phyloP scores from a whole-genome alignment of 2,888 invertebrate genomes.

The Bellardia pandia region DNA sequence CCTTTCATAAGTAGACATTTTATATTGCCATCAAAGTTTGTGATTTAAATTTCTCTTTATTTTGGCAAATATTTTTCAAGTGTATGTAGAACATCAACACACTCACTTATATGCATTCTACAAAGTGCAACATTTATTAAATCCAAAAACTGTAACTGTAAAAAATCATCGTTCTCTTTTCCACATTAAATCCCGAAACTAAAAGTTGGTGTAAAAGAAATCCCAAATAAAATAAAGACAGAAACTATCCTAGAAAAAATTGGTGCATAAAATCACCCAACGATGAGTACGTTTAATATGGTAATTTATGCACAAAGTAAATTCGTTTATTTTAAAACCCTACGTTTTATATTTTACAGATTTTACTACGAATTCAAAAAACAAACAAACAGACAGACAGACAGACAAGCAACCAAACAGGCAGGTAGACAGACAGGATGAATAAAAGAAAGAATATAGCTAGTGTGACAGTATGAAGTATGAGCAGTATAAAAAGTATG shows the following conservation, averaged over 20 bases:
- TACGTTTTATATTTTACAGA: constrained; percentile 45
- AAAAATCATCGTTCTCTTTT: constrained; percentile 18
- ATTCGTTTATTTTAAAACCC: constrained; percentile 71
- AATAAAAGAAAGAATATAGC: not conserved
- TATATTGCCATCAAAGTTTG: too few species aligned
- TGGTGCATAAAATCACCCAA: constrained; percentile 52
- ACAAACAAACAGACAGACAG: not conserved
- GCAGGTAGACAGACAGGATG: constrained; percentile 6
- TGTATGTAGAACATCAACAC: not conserved
- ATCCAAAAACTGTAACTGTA: constrained; percentile 30
- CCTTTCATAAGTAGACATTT: too few species aligned
- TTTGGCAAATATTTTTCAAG: not conserved
- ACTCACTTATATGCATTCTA: too few species aligned
- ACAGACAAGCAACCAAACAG: not conserved
- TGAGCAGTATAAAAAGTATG: not conserved
- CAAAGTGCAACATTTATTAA: constrained; percentile 13
- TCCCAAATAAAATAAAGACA: not conserved
- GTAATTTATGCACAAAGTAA: constrained; percentile 75
- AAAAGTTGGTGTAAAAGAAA: not conserved
- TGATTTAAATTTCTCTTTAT: too few species aligned
- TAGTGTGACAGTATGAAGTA: not conserved
- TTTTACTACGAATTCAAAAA: constrained; percentile 19
- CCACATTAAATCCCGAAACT: constrained; percentile 19
- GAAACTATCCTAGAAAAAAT: not conserved
- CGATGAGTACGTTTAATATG: constrained; percentile 71